Conservation (phyloP, 2,113 vertebrate species). For the Acrocephalus arundinaceus region DNA sequence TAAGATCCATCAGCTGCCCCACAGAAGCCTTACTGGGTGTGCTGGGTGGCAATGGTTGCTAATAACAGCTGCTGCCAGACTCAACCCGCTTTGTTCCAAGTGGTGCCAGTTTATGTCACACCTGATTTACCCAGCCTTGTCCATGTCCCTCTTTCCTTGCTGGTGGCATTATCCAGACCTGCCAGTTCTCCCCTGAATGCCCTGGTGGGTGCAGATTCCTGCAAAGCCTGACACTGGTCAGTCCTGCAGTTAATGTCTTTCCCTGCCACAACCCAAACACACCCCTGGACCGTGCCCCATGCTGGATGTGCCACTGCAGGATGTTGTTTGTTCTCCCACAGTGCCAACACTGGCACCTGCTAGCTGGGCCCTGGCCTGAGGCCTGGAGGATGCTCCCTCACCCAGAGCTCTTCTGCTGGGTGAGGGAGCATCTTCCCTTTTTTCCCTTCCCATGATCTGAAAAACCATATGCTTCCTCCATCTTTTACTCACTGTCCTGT, state of each 20-base stretch:
- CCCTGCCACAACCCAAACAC: not conserved
- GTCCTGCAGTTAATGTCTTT: not conserved
- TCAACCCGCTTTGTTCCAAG: accelerated
- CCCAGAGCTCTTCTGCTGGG: not conserved
- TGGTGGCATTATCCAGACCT: not conserved
- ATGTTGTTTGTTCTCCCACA: not conserved
- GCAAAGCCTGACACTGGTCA: not conserved
- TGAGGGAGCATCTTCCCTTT: not conserved
- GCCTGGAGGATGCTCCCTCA: not conserved
- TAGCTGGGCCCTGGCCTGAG: no score
- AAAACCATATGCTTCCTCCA: not conserved
- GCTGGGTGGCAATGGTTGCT: not conserved
- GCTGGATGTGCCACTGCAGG: not conserved
- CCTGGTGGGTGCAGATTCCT: no score
- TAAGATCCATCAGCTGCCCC: not conserved
- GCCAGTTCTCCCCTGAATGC: not conserved
- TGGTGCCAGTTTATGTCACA: accelerated
- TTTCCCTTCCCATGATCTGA: not conserved
- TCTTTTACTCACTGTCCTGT: not conserved
- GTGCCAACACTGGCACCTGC: accelerated
- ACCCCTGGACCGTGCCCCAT: accelerated
- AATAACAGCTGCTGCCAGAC: no score
- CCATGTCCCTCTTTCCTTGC: not conserved
- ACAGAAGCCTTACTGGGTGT: not conserved
- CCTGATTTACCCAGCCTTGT: not conserved